phyloP scores from a whole-genome alignment of 2,888 invertebrate species.

The Dendrolimus houi region DNA sequence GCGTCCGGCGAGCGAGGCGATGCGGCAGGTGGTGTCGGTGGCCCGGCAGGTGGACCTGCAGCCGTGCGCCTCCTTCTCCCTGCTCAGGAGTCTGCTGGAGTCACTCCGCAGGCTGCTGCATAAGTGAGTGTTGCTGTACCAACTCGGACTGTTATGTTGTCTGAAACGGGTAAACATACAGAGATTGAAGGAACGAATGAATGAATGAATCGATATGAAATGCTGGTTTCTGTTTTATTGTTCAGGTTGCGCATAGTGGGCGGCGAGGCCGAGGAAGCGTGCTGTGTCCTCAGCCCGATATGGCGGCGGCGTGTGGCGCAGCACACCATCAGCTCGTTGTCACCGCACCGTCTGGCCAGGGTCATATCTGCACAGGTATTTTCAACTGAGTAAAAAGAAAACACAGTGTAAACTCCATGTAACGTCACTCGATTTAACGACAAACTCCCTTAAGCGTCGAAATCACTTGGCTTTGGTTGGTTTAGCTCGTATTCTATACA shows the following conservation, averaged over 20 bases:
- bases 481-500: no score
- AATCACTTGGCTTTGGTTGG: no score
- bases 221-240: background rate
- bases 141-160: no score
- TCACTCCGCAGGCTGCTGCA: slow-evolving; percentile 45
- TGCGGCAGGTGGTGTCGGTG: slow-evolving; percentile 81
- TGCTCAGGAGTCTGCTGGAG: slow-evolving; percentile 44
- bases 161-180: no score
- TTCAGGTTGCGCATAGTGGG: slow-evolving; percentile 45
- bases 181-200: no score
- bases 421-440: no score
- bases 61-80: slow-evolving; percentile 50
- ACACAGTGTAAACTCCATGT: no score
- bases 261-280: slow-evolving; percentile 64
- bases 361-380: slow-evolving; percentile 37
- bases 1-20: slow-evolving; percentile 76
- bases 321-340: slow-evolving; percentile 82
- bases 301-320: slow-evolving; percentile 85
- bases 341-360: slow-evolving; percentile 81
- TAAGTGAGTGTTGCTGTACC: slow-evolving; percentile 27
- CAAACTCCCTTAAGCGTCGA: no score
- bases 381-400: no score
- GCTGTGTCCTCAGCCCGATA: slow-evolving; percentile 54
- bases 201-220: no score
- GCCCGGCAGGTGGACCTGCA: slow-evolving; percentile 84